phyloP scores from a whole-genome alignment of 1,140 invertebrate genomes.

The Sogatella furcifera region DNA sequence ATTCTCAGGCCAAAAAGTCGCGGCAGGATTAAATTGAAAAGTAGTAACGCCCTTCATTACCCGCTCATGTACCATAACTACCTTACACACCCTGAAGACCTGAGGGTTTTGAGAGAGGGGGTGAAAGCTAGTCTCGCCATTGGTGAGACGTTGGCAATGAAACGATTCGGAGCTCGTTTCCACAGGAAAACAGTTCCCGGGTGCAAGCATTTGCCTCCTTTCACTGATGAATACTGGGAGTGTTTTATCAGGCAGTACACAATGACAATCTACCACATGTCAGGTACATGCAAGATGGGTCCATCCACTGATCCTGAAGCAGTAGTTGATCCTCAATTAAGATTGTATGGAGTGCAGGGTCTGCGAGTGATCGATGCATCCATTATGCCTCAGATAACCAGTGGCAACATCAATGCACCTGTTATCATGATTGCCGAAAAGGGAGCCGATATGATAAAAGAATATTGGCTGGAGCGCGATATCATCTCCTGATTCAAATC shows the following conservation, averaged over 20 bases:
- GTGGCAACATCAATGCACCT: conserved; percentile 76
- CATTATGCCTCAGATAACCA: conserved; percentile 70
- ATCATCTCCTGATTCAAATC: too few species aligned
- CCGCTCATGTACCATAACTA: conserved; percentile 86
- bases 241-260: conserved; percentile 52
- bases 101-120: conserved; percentile 66
- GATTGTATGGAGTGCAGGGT: conserved; percentile 62
- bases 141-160: conserved; percentile 40
- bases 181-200: conserved; percentile 61
- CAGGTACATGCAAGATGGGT: conserved; percentile 68
- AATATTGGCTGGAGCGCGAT: conserved; percentile 40
- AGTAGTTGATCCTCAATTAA: conserved; percentile 67
- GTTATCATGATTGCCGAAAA: conserved; percentile 91
- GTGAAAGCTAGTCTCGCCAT: conserved; percentile 74
- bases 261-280: conserved; percentile 79
- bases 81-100: conserved; percentile 68
- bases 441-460: conserved; percentile 74
- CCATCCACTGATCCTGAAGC: conserved; percentile 59
- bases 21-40: conserved; percentile 63
- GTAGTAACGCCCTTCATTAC: conserved; percentile 70
- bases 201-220: conserved; percentile 55
- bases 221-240: conserved; percentile 26
- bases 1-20: conserved; percentile 73
- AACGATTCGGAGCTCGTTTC: conserved; percentile 56
- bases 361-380: conserved; percentile 70